Percentiles rank a stretch among this genome's conserved stretches.
Evolutionary conservation across 1,140 invertebrate species (phyloP).

Genomic region (Orchesella cincta): DNA sequence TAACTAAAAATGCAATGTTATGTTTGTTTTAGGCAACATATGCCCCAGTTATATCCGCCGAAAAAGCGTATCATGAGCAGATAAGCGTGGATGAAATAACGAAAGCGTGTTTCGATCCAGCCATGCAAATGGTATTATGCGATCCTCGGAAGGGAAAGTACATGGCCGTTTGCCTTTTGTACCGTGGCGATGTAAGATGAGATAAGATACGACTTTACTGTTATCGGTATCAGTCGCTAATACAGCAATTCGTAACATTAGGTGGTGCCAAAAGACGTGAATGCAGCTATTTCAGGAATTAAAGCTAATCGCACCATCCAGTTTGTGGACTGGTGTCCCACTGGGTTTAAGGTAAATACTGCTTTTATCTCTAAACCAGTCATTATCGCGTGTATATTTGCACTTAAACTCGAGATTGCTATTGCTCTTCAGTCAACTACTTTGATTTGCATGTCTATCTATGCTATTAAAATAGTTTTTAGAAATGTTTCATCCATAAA

Average conservation of each 20-base stretch:
- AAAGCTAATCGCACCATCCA: slow-evolving; percentile 81
- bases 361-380: too few species aligned
- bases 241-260: background rate
- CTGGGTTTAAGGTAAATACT: slow-evolving; percentile 70
- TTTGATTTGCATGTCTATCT: too few species aligned
- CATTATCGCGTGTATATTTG: too few species aligned
- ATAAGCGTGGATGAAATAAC: slow-evolving; percentile 72
- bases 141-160: slow-evolving; percentile 69
- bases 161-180: slow-evolving; percentile 77
- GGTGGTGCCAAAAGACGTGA: slow-evolving; percentile 63
- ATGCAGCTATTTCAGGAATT: slow-evolving; percentile 80
- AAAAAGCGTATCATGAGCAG: slow-evolving; percentile 70
- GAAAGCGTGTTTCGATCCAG: slow-evolving; percentile 74
- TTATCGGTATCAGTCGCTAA: too few species aligned
- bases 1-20: too few species aligned
- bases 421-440: too few species aligned
- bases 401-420: too few species aligned
- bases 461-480: too few species aligned
- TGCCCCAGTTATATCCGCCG: slow-evolving; percentile 59
- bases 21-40: too few species aligned
- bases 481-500: too few species aligned
- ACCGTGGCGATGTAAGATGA: slow-evolving; percentile 67
- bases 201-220: too few species aligned
- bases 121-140: slow-evolving; percentile 82
- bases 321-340: slow-evolving; percentile 90